phyloP scores from a whole-genome alignment of 2,888 invertebrate species.

The Cheilosia urbana region DNA sequence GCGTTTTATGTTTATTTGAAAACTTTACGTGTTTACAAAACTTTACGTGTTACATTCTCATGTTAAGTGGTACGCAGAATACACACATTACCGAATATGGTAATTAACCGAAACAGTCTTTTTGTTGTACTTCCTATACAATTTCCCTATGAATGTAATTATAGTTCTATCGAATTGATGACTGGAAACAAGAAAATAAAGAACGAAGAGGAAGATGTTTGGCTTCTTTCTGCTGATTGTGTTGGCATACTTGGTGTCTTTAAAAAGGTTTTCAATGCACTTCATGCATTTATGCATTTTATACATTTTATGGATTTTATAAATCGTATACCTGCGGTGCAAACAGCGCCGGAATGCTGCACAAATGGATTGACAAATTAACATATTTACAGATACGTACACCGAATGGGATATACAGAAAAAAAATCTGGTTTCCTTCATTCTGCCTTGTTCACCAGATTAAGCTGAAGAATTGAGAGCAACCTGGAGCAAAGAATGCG shows the following conservation, averaged over 20 bases:
- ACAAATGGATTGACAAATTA: constrained; percentile 5
- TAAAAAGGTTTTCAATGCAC: not conserved
- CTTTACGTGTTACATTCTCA: not conserved
- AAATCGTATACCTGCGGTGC: not conserved
- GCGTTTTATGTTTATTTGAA: not conserved
- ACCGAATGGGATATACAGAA: not conserved
- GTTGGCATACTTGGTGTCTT: not conserved
- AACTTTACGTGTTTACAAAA: not conserved
- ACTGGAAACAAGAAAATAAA: not conserved
- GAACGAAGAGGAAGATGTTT: not conserved
- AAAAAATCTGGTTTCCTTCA: not conserved
- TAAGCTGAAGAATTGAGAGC: not conserved
- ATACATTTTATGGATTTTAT: not conserved
- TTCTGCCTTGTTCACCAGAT: not conserved
- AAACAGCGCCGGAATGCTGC: not conserved
- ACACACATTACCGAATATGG: not conserved
- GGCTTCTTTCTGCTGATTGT: not conserved
- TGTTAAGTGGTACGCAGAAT: not conserved
- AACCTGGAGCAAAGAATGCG: not conserved
- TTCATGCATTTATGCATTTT: constrained; percentile 2
- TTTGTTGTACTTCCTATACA: not conserved
- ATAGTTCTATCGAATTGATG: not conserved
- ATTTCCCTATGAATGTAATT: not conserved
- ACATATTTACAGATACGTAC: no score
- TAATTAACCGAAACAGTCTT: not conserved